Conservation (phyloP, 2,113 vertebrate genomes). For the Hypomesus transpacificus region DNA sequence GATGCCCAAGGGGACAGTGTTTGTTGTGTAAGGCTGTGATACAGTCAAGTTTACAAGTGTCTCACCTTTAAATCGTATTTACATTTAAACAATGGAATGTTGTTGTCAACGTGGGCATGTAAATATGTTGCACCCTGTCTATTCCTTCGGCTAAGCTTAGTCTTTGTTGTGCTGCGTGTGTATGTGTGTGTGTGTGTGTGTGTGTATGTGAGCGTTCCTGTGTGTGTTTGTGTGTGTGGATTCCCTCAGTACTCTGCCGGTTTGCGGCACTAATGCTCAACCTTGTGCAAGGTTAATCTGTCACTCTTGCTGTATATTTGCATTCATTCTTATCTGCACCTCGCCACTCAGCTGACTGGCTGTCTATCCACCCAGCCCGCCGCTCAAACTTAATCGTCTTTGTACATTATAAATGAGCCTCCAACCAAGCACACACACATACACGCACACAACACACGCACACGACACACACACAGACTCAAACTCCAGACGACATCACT, state of each 20-base stretch:
- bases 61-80: background rate
- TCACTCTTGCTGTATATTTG: constrained; percentile 74
- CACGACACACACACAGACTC: background rate
- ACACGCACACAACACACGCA: background rate
- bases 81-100: background rate
- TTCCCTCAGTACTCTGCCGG: constrained; percentile 33
- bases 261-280: constrained; percentile 57
- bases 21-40: constrained; percentile 11
- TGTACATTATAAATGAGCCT: constrained; percentile 72
- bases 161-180: background rate
- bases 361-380: constrained; percentile 59
- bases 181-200: background rate
- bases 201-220: constrained; percentile 4
- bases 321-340: constrained; percentile 75
- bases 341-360: constrained; percentile 63
- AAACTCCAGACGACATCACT: background rate
- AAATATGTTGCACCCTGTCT: background rate
- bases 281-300: constrained; percentile 80
- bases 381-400: constrained; percentile 71
- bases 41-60: background rate
- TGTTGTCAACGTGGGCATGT: background rate
- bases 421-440: constrained; percentile 40
- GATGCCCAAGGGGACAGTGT: background rate
- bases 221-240: constrained; percentile 2
- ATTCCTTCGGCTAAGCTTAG: background rate